These are phyloP conservation scores for Plectrocnemia conspersa DNA, from an alignment of 1,140 invertebrate species.

Conservation along the genomic window DNA sequence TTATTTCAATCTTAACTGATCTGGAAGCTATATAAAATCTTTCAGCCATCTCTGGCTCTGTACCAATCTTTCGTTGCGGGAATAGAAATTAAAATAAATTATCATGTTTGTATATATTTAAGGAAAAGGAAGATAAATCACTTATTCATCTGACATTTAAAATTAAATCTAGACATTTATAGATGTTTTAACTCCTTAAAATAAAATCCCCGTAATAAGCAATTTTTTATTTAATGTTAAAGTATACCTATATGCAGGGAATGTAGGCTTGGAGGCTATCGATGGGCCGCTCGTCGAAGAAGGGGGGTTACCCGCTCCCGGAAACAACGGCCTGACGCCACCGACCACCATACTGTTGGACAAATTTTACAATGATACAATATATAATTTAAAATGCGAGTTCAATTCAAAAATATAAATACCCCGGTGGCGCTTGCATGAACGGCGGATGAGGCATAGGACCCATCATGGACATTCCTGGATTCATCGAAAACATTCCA, in stretches of 20 bases:
- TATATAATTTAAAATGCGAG: background rate
- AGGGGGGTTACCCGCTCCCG: slow-evolving; percentile 57
- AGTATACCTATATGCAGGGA: slow-evolving; percentile 69
- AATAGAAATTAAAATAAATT: too few species aligned
- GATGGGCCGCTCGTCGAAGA: slow-evolving; percentile 56
- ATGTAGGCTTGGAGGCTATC: slow-evolving; percentile 65
- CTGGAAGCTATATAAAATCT: too few species aligned
- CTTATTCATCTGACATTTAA: too few species aligned
- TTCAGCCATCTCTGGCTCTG: too few species aligned
- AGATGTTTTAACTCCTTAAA: too few species aligned
- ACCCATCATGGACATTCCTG: slow-evolving; percentile 65
- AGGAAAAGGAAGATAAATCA: too few species aligned
- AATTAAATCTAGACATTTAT: too few species aligned
- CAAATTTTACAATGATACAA: slow-evolving; percentile 44
- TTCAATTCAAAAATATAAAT: slow-evolving; percentile 5
- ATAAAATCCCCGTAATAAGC: background rate
- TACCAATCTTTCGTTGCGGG: too few species aligned
- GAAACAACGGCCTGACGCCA: slow-evolving; percentile 67
- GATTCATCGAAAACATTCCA: slow-evolving; percentile 54
- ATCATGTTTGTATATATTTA: too few species aligned
- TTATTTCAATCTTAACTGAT: too few species aligned
- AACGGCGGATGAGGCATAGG: slow-evolving; percentile 66
- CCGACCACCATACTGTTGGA: slow-evolving; percentile 58
- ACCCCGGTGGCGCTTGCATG: slow-evolving; percentile 64
- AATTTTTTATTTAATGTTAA: background rate